Evolutionary conservation across 1,140 invertebrate species (phyloP), one percentile per base, ranked within the genome.

Genomic region (Sarcophaga bullata): DNA sequence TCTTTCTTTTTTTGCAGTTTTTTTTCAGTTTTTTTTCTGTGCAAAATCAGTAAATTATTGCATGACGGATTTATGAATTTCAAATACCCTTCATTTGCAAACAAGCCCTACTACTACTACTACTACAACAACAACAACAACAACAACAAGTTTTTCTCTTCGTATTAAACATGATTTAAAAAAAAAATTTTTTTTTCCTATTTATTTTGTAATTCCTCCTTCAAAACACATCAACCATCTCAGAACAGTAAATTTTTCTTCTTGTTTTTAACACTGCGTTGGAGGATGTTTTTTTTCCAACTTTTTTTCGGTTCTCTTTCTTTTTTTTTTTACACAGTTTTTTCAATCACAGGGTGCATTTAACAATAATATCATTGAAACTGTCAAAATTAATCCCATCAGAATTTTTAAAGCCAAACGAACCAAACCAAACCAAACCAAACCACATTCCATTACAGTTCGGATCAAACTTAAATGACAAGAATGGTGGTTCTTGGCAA

Each of bases 341-440:
- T 76, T 48, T 46, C 49, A 76, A 49, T 46, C 80, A 81, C 58
- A 62, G 80, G 80, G 87, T 88, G 87, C 87, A 88, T 88, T 88
- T 88, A 88, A 88, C 87, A 88, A 88, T 88, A n/a, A 88, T 88
- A 88, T 88, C 87, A 76, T 88, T 86, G 87, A 88, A n/a, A 87
- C 87, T 88, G 87, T 88, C 87, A 88, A 88, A 88, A 88, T 88
- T 88, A 88, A 88, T 88, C 87, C 87, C 80, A 72, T 68, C 72
- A 73, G 48, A 80, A 80, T 72, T 83, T 78, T 76, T 75, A 78
- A 10, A 73, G 83, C 75, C 15, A 50, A 17, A 37, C 25, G 4
- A 37, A 37, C 25, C 25, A 37, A 37, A 37, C 25, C 4, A 4
- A 37, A 37, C 25, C 1, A 4, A 37, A 37, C 25, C 25, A 37